phyloP scores from a whole-genome alignment of 2,888 invertebrate genomes.

The Carabus problematicus region DNA sequence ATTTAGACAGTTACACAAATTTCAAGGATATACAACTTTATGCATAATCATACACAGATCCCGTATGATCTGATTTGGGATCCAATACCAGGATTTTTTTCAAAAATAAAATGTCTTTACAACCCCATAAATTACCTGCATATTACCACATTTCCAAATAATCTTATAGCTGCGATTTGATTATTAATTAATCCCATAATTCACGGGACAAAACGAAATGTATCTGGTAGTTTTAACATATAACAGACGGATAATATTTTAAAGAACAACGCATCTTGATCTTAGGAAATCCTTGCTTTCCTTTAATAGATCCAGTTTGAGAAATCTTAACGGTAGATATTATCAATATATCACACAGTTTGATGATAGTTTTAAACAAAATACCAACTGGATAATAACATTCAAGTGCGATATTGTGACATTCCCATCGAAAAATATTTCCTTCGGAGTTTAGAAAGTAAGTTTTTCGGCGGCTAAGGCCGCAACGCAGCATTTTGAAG shows the following conservation, averaged over 20 bases:
- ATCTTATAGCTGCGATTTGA: too few species aligned
- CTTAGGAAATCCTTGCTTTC: neutral
- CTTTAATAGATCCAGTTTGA: constrained; percentile 9
- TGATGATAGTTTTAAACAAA: neutral
- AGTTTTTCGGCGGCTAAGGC: constrained; percentile 15
- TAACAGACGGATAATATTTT: neutral
- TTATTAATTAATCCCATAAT: too few species aligned
- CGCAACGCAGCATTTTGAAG: constrained; percentile 4
- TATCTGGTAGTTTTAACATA: neutral
- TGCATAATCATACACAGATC: too few species aligned
- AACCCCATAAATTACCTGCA: too few species aligned
- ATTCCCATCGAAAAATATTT: constrained; percentile 2
- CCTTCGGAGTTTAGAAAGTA: constrained; percentile 18
- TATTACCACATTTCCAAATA: too few species aligned
- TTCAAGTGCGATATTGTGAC: constrained; percentile 15
- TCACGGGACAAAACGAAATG: neutral
- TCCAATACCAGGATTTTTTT: too few species aligned
- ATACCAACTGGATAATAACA: neutral
- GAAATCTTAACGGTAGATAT: neutral
- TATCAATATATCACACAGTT: neutral
- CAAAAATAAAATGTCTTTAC: too few species aligned
- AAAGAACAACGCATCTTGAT: constrained; percentile 2
- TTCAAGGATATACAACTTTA: too few species aligned
- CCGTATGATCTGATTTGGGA: too few species aligned
- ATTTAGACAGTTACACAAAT: too few species aligned